Conservation (phyloP, 2,797 vertebrate genomes). For the Syngnathus acus region DNA sequence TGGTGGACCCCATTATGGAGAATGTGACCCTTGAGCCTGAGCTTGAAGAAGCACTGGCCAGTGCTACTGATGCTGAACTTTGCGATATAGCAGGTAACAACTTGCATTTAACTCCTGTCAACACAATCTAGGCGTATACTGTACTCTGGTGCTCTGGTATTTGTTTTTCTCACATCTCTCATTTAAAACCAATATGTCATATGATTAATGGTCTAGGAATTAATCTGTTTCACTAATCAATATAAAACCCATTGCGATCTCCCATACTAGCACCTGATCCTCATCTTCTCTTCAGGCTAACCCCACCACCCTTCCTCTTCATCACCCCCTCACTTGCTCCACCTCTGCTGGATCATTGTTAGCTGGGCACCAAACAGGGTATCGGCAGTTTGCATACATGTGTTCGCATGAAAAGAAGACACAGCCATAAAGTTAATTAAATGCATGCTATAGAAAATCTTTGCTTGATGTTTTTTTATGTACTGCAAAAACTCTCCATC, state of each 20-base stretch:
- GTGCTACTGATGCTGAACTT: conserved; percentile 89
- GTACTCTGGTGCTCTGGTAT: background rate
- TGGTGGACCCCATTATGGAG: conserved; percentile 84
- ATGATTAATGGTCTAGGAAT: background rate
- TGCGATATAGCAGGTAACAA: conserved; percentile 92
- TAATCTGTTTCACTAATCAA: conserved; percentile 17
- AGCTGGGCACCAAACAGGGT: conserved; percentile 42
- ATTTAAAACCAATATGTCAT: background rate
- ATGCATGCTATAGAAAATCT: background rate
- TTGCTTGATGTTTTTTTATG: background rate
- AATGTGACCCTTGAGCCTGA: conserved; percentile 91
- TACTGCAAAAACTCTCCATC: background rate
- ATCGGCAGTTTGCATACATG: conserved; percentile 31
- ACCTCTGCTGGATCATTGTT: conserved; percentile 42
- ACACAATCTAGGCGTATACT: background rate
- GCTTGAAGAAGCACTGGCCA: conserved; percentile 91
- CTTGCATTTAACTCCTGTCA: background rate
- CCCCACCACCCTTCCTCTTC: conserved; percentile 33
- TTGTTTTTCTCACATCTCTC: background rate
- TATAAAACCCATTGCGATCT: conserved; percentile 1
- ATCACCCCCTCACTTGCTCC: conserved; percentile 33
- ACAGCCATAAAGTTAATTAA: background rate
- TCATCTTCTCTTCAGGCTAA: conserved; percentile 30
- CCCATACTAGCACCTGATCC: conserved; percentile 11
- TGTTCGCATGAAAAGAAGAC: conserved; percentile 25